Percentiles rank a stretch among this genome's conserved stretches.
These are phyloP conservation scores for Pagetopsis macropterus DNA, from an alignment of 2,797 vertebrate genomes.

Conservation along the genomic window DNA sequence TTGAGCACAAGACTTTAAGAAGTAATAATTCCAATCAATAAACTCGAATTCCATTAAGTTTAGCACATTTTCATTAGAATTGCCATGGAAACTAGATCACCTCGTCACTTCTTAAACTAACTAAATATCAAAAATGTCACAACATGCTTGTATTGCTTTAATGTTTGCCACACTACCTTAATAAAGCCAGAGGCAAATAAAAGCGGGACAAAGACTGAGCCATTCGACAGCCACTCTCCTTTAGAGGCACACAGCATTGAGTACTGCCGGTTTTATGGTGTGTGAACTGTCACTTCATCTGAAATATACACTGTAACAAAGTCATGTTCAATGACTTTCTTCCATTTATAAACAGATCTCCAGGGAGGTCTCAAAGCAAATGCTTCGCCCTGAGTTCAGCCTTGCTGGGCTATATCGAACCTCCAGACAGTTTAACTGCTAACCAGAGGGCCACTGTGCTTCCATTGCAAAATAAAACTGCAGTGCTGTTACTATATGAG, in stretches of 20 bases:
- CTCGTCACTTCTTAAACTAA: conserved; percentile 7
- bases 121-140: conserved; percentile 33
- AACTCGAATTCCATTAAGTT: not conserved
- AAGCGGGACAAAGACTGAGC: conserved; percentile 37
- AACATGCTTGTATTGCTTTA: not conserved
- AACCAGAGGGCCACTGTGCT: conserved; percentile 30
- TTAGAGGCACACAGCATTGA: conserved; percentile 39
- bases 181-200: conserved; percentile 44
- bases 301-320: conserved; percentile 56
- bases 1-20: not conserved
- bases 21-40: conserved; percentile 17
- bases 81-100: conserved; percentile 16
- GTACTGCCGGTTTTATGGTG: conserved; percentile 45
- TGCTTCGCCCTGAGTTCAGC: conserved; percentile 26
- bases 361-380: conserved; percentile 39
- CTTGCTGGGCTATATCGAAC: conserved; percentile 44
- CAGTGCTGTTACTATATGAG: conserved; percentile 32
- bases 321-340: conserved; percentile 51
- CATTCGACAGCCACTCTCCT: conserved; percentile 22
- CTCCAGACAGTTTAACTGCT: conserved; percentile 55
- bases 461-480: conserved; percentile 26
- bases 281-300: conserved; percentile 44
- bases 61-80: not conserved
- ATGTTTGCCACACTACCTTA: conserved; percentile 8
- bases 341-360: conserved; percentile 61